phyloP scores from a whole-genome alignment of 2,888 invertebrate species.

The Drosophila phalerata region DNA sequence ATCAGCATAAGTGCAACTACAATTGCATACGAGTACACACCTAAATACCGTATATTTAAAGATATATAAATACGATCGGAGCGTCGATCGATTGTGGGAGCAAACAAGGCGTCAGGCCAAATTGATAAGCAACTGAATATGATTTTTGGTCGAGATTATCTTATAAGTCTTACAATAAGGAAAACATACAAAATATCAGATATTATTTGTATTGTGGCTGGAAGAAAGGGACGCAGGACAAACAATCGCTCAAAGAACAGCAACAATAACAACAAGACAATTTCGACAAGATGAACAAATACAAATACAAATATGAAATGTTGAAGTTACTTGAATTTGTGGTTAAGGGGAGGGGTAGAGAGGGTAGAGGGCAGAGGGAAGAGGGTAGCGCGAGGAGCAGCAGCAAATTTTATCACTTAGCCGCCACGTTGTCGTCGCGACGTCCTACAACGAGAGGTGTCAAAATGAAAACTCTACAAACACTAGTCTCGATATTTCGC shows the following conservation, averaged over 20 bases:
- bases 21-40: slow-evolving; percentile 5
- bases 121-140: slow-evolving; percentile 50
- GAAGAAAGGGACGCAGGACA: slow-evolving; percentile 48
- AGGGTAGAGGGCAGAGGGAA: slow-evolving; percentile 1
- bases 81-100: slow-evolving; percentile 57
- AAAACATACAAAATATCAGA: slow-evolving; percentile 33
- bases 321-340: slow-evolving; percentile 1
- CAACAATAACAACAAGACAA: slow-evolving; percentile 40
- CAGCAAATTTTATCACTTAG: slow-evolving; percentile 71
- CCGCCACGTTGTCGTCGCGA: slow-evolving; percentile 73
- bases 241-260: slow-evolving; percentile 40
- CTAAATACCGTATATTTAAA: not conserved
- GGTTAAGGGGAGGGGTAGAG: not conserved
- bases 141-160: slow-evolving; percentile 38
- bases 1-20: slow-evolving; percentile 25
- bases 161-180: slow-evolving; percentile 32
- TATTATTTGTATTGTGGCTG: slow-evolving; percentile 49
- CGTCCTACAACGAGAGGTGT: slow-evolving; percentile 57
- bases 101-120: slow-evolving; percentile 49
- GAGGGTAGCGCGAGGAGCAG: slow-evolving; percentile 33
- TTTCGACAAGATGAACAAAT: slow-evolving; percentile 48
- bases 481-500: slow-evolving; percentile 23
- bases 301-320: slow-evolving; percentile 39
- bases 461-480: slow-evolving; percentile 69
- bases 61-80: slow-evolving; percentile 28